These are phyloP conservation scores for Tetrax tetrax DNA, from an alignment of 2,113 vertebrate genomes.

Conservation along the genomic window DNA sequence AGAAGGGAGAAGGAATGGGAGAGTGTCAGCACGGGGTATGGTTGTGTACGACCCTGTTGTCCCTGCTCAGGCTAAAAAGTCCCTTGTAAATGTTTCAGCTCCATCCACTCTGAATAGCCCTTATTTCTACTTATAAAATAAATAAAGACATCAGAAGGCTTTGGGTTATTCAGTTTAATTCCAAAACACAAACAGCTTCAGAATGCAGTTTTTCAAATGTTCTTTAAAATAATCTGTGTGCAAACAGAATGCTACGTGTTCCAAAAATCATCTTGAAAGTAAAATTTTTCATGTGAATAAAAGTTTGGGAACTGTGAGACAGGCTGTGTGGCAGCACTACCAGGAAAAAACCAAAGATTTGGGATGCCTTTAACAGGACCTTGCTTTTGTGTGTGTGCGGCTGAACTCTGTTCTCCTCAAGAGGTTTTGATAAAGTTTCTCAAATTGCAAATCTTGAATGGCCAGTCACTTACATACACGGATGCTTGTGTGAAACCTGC, in stretches of 20 bases:
- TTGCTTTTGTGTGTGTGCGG: background rate
- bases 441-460: background rate
- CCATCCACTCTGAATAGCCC: background rate
- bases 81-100: background rate
- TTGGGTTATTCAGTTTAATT: background rate
- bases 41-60: accelerated
- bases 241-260: accelerated
- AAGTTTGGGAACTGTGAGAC: background rate
- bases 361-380: background rate
- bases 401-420: background rate
- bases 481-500: background rate
- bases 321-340: background rate
- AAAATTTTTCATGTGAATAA: background rate
- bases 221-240: background rate
- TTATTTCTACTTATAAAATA: background rate
- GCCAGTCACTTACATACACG: accelerated
- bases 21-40: background rate
- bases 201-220: background rate
- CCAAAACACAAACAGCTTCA: background rate
- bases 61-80: background rate
- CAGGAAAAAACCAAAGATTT: background rate
- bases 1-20: background rate
- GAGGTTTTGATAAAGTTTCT: background rate
- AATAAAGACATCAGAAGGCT: background rate
- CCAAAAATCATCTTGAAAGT: background rate